Conservation (phyloP, 2,888 invertebrate genomes). For the Elmis aenea region DNA sequence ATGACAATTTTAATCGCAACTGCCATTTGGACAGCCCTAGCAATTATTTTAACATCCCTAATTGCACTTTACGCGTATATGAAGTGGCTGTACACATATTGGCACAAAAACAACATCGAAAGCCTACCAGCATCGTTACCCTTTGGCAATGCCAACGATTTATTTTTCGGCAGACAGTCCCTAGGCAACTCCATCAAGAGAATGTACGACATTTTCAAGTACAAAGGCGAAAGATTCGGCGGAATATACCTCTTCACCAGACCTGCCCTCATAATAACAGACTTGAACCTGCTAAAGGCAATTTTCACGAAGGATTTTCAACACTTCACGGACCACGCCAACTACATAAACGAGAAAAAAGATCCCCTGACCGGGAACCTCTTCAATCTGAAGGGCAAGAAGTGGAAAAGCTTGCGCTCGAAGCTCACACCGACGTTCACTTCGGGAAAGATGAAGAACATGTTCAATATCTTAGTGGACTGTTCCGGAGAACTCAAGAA, state of each 20-base stretch:
- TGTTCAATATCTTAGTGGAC: constrained; percentile 54
- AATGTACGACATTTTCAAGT: constrained; percentile 22
- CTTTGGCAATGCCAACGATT: constrained; percentile 25
- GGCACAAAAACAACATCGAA: constrained; percentile 17
- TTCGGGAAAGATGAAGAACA: constrained; percentile 58
- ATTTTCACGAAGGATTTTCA: constrained; percentile 56
- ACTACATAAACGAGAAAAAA: constrained; percentile 52
- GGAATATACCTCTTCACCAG: constrained; percentile 24
- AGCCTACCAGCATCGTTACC: constrained; percentile 25
- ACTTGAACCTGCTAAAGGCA: constrained; percentile 33
- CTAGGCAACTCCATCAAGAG: no score
- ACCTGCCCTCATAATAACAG: constrained; percentile 24
- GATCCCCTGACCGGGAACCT: constrained; percentile 56
- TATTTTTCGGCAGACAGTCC: constrained; percentile 6
- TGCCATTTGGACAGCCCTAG: no score
- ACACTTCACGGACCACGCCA: constrained; percentile 58
- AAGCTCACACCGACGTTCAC: constrained; percentile 62
- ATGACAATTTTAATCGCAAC: no score
- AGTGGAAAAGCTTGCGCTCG: constrained; percentile 57
- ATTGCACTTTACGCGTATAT: background rate
- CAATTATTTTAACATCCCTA: background rate
- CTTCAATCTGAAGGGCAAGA: constrained; percentile 50
- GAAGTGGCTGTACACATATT: constrained; percentile 20
- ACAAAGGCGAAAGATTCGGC: constrained; percentile 20
- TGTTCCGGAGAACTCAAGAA: constrained; percentile 20